A percentile compares a stretch with the other conserved stretches of the same genome.
These are phyloP conservation scores for Ptilorrhoa leucosticta DNA, from an alignment of 2,113 vertebrate genomes.

Conservation along the genomic window DNA sequence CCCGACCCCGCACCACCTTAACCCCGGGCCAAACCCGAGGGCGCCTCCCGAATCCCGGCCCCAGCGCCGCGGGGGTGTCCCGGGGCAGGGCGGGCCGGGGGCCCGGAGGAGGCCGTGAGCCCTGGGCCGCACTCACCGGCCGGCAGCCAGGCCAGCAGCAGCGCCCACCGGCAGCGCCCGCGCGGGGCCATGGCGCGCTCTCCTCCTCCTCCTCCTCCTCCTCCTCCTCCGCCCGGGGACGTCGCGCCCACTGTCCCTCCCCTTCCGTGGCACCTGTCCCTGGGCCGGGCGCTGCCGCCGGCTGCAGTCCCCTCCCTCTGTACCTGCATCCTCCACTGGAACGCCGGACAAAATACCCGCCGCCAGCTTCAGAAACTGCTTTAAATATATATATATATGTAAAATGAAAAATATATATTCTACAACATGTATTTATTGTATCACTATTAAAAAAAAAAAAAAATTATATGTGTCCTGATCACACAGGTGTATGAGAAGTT, in stretches of 20 bases:
- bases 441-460: too few species aligned
- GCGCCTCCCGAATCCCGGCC: background rate
- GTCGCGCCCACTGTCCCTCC: constrained; percentile 5
- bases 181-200: constrained; percentile 39
- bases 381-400: fast-evolving
- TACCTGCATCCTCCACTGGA: background rate
- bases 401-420: background rate
- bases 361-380: background rate
- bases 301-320: background rate
- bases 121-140: constrained; percentile 65
- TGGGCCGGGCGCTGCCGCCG: background rate
- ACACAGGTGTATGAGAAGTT: background rate
- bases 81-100: background rate
- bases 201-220: background rate
- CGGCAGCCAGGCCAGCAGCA: constrained; percentile 66
- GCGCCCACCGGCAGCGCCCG: background rate
- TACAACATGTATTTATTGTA: background rate
- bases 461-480: fast-evolving
- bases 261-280: constrained; percentile 26
- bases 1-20: background rate
- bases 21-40: background rate
- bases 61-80: background rate
- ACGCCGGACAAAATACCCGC: too few species aligned
- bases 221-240: background rate
- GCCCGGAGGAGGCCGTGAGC: background rate